Base-by-base conservation (phyloP, 2,797 vertebrate species). In the Gymnopithys bicolor region DNA sequence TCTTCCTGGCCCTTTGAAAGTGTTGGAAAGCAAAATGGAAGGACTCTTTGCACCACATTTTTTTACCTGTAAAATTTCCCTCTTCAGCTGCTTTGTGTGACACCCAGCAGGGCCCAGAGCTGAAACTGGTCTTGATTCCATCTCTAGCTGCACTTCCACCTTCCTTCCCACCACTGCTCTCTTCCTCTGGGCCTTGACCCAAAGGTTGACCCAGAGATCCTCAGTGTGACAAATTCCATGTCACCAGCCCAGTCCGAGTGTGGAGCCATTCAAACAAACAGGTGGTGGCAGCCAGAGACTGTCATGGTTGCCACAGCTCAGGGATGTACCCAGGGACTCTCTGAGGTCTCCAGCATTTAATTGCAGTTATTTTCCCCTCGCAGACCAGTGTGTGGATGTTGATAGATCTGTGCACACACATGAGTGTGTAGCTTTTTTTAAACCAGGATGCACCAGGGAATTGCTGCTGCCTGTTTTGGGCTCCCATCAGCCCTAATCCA, bases 21-120 rank as follows among this genome's bases (percentile, higher is more conserved):
- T 25, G 33, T 41, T 58, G 25, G 19, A 6, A 45, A 27, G 66
- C 23, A 22, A 69, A 78, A 19, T 13, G 17, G 84, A 74, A 59
- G 46, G 64, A 77, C 35, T 79, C 60, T 84, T 43, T 69, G 67
- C 22, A 4, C 41, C 0, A 1, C 6, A 13, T 62, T 1, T 23
- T 92, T 92, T 60, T 4, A 27, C 13, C 2, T n/a, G 51, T 55
- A 11, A 67, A 63, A 90, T 70, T 45, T 30, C 25, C 9, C 60
- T 64, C 39, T 71, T 79, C 59, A 73, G 63, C 80, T 91, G 80
- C 55, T 69, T 0, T 69, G 58, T n/a, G 75, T 56, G 56, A 60
- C 69, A 70, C 78, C 19, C 84, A 83, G 60, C 89, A 87, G 84
- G 82, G 46, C 58, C 62, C 45, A 52, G 86, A 83, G 89, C 64